Percentiles rank a stretch among this genome's conserved stretches.
Evolutionary conservation across 2,888 invertebrate species (phyloP).

Genomic region (Andrena minutula): DNA sequence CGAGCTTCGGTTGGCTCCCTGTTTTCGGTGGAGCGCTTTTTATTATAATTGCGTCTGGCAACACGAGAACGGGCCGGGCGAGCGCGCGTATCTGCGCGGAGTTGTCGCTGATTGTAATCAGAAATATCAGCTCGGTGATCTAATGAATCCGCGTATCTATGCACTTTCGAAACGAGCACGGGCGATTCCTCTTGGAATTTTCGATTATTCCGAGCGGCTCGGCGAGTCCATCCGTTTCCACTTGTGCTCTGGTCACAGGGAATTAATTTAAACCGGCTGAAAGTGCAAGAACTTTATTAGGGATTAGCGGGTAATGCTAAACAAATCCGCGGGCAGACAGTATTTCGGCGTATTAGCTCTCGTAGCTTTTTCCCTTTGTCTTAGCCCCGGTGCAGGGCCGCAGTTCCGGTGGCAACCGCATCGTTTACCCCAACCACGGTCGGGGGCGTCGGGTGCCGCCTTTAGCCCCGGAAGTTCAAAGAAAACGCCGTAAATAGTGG

Average conservation of each 20-base stretch:
- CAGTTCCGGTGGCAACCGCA: conserved; percentile 64
- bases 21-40: conserved; percentile 9
- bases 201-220: not conserved
- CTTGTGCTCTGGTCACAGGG: too few species aligned
- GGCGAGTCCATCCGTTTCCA: too few species aligned
- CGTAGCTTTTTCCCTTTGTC: conserved; percentile 29
- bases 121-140: too few species aligned
- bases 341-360: conserved; percentile 37
- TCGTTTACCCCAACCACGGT: conserved; percentile 62
- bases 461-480: conserved; percentile 70
- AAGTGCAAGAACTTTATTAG: not conserved
- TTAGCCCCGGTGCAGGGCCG: conserved; percentile 9
- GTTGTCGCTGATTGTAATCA: too few species aligned
- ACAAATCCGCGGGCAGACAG: conserved; percentile 37
- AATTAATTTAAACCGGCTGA: not conserved
- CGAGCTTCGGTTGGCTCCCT: not conserved
- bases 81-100: too few species aligned
- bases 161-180: too few species aligned
- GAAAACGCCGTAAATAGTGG: conserved; percentile 74
- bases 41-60: conserved; percentile 36
- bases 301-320: not conserved
- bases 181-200: not conserved
- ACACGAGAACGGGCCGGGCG: not conserved
- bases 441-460: conserved; percentile 41
- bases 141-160: too few species aligned